Conservation (phyloP, 2,797 vertebrate genomes). For the Silurus aristotelis region DNA sequence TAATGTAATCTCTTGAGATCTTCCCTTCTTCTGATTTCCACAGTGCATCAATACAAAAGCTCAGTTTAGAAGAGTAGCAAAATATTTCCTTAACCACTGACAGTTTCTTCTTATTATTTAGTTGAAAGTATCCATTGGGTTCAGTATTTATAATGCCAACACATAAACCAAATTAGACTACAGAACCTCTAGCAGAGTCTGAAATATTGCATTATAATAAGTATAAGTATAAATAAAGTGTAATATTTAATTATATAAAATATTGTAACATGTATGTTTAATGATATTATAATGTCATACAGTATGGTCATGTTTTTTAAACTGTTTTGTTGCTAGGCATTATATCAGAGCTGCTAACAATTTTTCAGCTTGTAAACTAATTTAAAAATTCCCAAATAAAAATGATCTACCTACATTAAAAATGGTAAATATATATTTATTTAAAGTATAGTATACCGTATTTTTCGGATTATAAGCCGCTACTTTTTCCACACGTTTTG, state of each 20-base stretch:
- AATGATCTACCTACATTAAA: too few species aligned
- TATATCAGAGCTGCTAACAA: too few species aligned
- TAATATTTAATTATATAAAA: too few species aligned
- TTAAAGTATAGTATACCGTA: too few species aligned
- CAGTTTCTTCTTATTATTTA: neutral
- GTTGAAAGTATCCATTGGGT: neutral
- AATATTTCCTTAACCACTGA: neutral
- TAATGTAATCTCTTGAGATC: constrained; percentile 6
- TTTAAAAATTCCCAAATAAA: too few species aligned
- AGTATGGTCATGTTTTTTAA: neutral
- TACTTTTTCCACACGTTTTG: too few species aligned
- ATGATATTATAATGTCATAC: neutral
- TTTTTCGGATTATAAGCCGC: too few species aligned
- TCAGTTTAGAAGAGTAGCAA: neutral
- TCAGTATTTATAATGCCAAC: neutral
- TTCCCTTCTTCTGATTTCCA: neutral
- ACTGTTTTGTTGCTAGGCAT: too few species aligned
- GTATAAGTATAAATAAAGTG: too few species aligned
- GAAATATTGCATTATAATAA: neutral
- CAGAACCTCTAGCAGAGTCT: neutral
- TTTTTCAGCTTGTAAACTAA: too few species aligned
- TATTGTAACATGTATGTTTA: neutral
- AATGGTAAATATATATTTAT: too few species aligned
- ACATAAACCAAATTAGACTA: neutral
- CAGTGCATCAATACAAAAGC: neutral